Percentiles rank a stretch among this genome's conserved stretches.
Evolutionary conservation across 2,113 vertebrate genomes (phyloP).

Genomic region (Sakesphorus luctuosus): DNA sequence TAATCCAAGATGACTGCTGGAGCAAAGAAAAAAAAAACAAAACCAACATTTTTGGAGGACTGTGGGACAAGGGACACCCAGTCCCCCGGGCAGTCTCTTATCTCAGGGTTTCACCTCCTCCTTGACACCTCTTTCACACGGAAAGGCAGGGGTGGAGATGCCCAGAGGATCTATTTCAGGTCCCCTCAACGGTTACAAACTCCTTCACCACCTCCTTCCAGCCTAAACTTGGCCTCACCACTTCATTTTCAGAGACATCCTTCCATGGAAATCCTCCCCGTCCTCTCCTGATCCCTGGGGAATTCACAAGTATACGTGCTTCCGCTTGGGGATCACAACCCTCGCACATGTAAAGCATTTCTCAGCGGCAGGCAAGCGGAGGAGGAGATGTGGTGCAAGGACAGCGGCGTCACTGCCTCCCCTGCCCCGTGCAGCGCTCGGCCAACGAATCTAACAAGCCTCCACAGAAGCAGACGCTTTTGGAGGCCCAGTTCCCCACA

Average conservation of each 20-base stretch:
- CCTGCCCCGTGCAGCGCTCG: background rate
- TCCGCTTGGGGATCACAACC: background rate
- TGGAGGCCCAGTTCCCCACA: background rate
- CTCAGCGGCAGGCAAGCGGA: background rate
- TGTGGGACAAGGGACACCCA: background rate
- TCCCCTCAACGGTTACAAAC: background rate
- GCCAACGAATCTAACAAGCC: background rate
- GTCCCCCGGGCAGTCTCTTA: background rate
- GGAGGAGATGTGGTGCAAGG: background rate
- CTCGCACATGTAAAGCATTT: background rate
- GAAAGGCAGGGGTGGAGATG: background rate
- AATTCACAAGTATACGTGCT: background rate
- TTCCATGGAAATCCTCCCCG: constrained; percentile 47
- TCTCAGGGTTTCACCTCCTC: background rate
- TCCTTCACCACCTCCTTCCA: background rate
- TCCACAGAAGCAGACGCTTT: background rate
- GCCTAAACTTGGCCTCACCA: background rate
- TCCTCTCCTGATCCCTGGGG: constrained; percentile 47
- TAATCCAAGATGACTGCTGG: background rate
- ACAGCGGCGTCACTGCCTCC: background rate
- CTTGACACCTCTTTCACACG: background rate
- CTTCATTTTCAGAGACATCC: constrained; percentile 30
- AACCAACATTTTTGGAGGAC: background rate
- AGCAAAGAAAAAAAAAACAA: background rate
- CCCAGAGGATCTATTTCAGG: background rate